Conservation (phyloP, 2,797 vertebrate species). For the Sparus aurata region DNA sequence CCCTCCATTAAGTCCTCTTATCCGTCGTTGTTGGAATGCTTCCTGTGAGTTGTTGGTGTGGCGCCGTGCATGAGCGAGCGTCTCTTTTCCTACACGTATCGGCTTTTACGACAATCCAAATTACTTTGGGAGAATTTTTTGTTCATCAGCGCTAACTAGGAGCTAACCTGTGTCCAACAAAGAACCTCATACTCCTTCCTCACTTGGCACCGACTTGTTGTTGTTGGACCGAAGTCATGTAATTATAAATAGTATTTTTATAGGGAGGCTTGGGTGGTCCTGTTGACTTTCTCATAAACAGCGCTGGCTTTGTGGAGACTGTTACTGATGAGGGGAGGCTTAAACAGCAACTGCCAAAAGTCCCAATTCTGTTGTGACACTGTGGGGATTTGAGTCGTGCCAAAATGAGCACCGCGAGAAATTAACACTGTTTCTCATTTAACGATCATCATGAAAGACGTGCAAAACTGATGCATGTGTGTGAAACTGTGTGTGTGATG, state of each 20-base stretch:
- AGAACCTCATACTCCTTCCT: slow-evolving; percentile 24
- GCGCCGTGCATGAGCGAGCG: not conserved
- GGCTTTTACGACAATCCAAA: slow-evolving; percentile 10
- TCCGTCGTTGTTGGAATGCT: not conserved
- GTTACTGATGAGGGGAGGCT: slow-evolving; percentile 37
- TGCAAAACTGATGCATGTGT: slow-evolving; percentile 21
- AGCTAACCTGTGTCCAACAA: not conserved
- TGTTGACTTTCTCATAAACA: slow-evolving; percentile 49
- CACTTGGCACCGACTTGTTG: slow-evolving; percentile 18
- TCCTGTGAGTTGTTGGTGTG: not conserved
- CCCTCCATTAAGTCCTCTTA: not conserved
- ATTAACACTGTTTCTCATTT: slow-evolving; percentile 59
- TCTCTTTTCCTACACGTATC: not conserved
- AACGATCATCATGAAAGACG: slow-evolving; percentile 44
- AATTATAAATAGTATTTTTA: slow-evolving; percentile 35
- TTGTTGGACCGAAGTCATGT: slow-evolving; percentile 30
- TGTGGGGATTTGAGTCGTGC: slow-evolving; percentile 46
- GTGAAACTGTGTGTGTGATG: not conserved
- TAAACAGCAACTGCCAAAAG: slow-evolving; percentile 46
- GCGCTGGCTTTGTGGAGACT: slow-evolving; percentile 44
- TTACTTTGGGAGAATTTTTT: not conserved
- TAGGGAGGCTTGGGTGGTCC: slow-evolving; percentile 8
- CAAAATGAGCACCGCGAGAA: slow-evolving; percentile 60
- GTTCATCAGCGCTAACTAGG: not conserved
- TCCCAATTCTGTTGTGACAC: slow-evolving; percentile 51